A percentile compares a stretch with the other conserved stretches of the same genome.
These are phyloP conservation scores for Drosophila aldrichi DNA, from an alignment of 2,888 invertebrate species.

Conservation along the genomic window DNA sequence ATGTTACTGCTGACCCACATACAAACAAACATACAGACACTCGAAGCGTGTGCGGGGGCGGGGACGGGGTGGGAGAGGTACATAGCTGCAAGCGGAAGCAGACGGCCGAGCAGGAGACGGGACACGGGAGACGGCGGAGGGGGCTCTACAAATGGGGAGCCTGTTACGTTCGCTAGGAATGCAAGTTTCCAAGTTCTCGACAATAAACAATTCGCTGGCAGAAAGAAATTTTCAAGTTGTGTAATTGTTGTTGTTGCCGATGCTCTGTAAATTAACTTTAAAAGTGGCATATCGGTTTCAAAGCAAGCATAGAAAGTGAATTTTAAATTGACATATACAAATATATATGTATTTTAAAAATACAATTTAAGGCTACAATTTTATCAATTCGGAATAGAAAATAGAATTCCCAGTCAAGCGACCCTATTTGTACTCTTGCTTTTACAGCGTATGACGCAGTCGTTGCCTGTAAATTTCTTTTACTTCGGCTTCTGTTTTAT, in stretches of 20 bases:
- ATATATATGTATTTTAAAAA: not conserved
- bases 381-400: not conserved
- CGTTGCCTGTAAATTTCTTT: constrained; percentile 5
- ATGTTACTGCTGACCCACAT: constrained; percentile 65
- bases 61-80: not conserved
- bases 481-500: constrained; percentile 50
- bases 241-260: constrained; percentile 40
- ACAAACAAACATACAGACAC: constrained; percentile 32
- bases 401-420: not conserved
- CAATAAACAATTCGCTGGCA: constrained; percentile 61
- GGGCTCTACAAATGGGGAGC: not conserved
- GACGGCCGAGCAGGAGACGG: not conserved
- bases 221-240: constrained; percentile 42
- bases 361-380: not conserved
- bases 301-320: not conserved
- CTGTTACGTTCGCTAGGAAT: constrained; percentile 35
- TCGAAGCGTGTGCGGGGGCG: not conserved
- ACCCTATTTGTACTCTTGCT: not conserved
- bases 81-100: constrained; percentile 24
- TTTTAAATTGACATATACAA: no score
- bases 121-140: no score
- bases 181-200: constrained; percentile 50
- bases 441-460: not conserved
- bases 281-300: not conserved
- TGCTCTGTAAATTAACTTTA: not conserved